Evolutionary conservation across 2,888 invertebrate genomes (phyloP).

Genomic region (Drosophila cyrtoloma): DNA sequence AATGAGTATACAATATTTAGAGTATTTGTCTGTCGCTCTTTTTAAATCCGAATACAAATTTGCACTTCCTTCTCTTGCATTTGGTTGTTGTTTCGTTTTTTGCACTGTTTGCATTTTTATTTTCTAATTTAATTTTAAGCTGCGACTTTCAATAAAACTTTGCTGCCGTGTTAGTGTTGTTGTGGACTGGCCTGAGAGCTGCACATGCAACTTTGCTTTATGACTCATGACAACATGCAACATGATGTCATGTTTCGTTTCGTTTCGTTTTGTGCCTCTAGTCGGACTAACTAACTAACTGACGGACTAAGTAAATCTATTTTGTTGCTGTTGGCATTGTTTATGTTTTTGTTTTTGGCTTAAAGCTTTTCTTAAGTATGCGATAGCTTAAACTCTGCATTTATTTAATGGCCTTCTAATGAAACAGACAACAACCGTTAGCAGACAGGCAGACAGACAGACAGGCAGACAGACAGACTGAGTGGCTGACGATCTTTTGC

Average conservation of each 20-base stretch:
- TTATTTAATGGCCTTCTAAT: constrained; percentile 63
- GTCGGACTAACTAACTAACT: constrained; percentile 48
- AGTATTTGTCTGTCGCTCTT: constrained; percentile 17
- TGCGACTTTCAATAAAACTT: constrained; percentile 64
- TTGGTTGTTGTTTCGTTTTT: constrained; percentile 24
- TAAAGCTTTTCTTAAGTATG: constrained; percentile 30
- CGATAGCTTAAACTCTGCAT: constrained; percentile 63
- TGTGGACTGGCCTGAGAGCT: constrained; percentile 30
- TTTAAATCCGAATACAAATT: constrained; percentile 5
- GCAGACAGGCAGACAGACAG: constrained; percentile 23
- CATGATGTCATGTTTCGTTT: constrained; percentile 69
- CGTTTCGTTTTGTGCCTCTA: constrained; percentile 54
- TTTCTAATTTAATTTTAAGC: constrained; percentile 73
- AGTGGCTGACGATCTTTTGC: constrained; percentile 34
- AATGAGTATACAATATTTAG: neutral
- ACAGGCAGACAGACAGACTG: constrained; percentile 1
- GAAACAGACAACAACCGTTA: constrained; percentile 52
- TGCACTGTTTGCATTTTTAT: constrained; percentile 58
- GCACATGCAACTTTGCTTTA: constrained; percentile 80
- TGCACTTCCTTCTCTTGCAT: constrained; percentile 47
- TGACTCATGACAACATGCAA: constrained; percentile 82
- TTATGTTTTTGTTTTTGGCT: constrained; percentile 5
- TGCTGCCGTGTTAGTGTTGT: constrained; percentile 48
- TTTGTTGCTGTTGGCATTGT: constrained; percentile 14
- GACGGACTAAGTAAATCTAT: constrained; percentile 51